phyloP scores from a whole-genome alignment of 2,888 invertebrate species.

The Drosophila hamatofila region DNA sequence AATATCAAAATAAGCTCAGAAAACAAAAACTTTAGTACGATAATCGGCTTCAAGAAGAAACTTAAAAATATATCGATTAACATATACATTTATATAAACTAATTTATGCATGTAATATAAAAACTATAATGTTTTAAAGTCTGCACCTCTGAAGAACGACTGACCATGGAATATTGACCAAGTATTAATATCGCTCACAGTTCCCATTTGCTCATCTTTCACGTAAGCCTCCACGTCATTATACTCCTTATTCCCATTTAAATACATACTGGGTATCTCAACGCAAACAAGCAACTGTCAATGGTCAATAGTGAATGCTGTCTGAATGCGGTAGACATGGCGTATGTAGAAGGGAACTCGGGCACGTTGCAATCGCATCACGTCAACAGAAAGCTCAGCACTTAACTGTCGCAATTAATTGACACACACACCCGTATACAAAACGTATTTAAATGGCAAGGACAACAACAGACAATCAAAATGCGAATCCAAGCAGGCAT shows the following conservation, averaged over 20 bases:
- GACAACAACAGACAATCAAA: constrained; percentile 14
- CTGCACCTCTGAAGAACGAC: no score
- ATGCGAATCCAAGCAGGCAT: constrained; percentile 10
- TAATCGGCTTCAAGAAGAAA: no score
- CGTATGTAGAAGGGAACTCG: neutral
- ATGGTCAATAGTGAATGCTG: constrained; percentile 34
- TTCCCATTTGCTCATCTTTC: no score
- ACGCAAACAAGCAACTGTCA: constrained; percentile 19
- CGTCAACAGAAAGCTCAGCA: constrained; percentile 46
- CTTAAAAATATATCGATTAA: no score
- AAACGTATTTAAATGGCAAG: constrained; percentile 51
- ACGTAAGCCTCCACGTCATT: no score
- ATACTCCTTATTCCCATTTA: neutral
- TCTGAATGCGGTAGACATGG: neutral
- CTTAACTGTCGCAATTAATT: constrained; percentile 60
- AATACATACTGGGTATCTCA: constrained; percentile 1
- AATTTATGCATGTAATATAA: no score
- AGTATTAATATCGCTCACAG: no score
- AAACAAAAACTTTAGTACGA: no score
- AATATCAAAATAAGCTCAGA: no score
- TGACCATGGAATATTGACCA: no score
- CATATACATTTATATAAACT: no score
- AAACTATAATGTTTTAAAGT: no score
- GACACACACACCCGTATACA: constrained; percentile 36
- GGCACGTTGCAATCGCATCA: constrained; percentile 46